A percentile compares a stretch with the other conserved stretches of the same genome.
These are phyloP conservation scores for Corythoichthys haematopterus DNA, from an alignment of 2,113 vertebrate genomes.

Conservation along the genomic window DNA sequence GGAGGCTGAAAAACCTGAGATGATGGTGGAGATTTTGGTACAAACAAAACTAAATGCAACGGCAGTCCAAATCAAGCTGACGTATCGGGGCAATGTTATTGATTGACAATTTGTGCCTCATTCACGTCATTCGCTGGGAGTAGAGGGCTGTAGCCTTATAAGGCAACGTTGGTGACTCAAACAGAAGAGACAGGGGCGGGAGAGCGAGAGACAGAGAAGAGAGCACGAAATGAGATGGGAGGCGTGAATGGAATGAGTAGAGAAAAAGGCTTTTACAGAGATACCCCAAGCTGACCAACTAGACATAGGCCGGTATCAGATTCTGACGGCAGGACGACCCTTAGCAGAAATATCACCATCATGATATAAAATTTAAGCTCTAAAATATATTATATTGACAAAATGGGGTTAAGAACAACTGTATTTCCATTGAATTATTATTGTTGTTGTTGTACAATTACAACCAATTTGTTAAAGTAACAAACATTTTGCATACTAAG, in stretches of 20 bases:
- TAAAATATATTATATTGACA: too few relatives aligned
- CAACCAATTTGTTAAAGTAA: too few relatives aligned
- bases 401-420: too few relatives aligned
- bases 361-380: too few relatives aligned
- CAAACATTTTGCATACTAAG: too few relatives aligned
- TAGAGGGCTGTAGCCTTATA: conserved; percentile 61
- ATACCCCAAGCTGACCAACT: conserved; percentile 21
- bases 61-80: not conserved
- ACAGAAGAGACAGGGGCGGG: conserved; percentile 35
- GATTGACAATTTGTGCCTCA: conserved; percentile 29
- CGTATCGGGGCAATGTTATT: not conserved
- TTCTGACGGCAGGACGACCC: too few relatives aligned
- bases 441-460: too few relatives aligned
- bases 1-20: conserved; percentile 27
- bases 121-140: conserved; percentile 41
- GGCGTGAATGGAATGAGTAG: conserved; percentile 38
- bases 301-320: not conserved
- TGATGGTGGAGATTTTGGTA: conserved; percentile 25
- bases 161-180: conserved; percentile 52
- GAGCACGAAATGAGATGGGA: conserved; percentile 23
- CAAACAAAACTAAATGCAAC: conserved; percentile 18
- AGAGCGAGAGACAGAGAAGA: conserved; percentile 20
- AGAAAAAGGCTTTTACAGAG: conserved; percentile 17
- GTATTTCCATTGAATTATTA: too few relatives aligned
- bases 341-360: too few relatives aligned